Percentiles rank a stretch among this genome's conserved stretches.
These are phyloP conservation scores for Dolichallabes microphthalmus DNA, from an alignment of 2,113 vertebrate genomes.

Conservation along the genomic window DNA sequence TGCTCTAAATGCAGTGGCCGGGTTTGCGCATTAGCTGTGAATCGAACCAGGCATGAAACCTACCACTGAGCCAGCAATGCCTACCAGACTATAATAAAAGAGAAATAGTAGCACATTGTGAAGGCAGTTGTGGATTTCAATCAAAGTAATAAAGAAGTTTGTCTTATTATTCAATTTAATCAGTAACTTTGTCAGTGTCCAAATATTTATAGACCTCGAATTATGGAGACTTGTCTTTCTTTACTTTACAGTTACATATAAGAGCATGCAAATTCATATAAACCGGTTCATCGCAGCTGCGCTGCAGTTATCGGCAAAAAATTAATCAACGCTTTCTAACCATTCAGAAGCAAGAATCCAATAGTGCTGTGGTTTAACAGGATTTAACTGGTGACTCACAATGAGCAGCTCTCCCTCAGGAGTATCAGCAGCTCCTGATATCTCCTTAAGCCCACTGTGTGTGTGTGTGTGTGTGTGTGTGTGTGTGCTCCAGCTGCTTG, in stretches of 20 bases:
- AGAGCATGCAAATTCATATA: neutral
- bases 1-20: no score
- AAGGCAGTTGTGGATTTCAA: neutral
- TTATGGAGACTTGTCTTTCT: neutral
- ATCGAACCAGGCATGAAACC: no score
- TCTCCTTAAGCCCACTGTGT: neutral
- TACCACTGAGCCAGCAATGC: no score
- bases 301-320: neutral
- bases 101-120: no score
- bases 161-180: neutral
- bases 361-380: neutral
- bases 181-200: neutral
- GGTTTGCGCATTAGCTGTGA: no score
- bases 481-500: neutral
- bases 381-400: slow-evolving; percentile 1
- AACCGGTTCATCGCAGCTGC: no score
- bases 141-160: neutral
- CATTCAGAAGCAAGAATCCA: neutral
- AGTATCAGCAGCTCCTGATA: slow-evolving; percentile 24
- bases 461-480: no score
- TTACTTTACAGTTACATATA: neutral
- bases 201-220: neutral
- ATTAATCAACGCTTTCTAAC: neutral
- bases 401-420: neutral
- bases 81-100: no score